Percentiles rank a stretch among this genome's conserved stretches.
These are phyloP conservation scores for Philopotamus ludificatus DNA, from an alignment of 1,140 invertebrate species.

Conservation along the genomic window DNA sequence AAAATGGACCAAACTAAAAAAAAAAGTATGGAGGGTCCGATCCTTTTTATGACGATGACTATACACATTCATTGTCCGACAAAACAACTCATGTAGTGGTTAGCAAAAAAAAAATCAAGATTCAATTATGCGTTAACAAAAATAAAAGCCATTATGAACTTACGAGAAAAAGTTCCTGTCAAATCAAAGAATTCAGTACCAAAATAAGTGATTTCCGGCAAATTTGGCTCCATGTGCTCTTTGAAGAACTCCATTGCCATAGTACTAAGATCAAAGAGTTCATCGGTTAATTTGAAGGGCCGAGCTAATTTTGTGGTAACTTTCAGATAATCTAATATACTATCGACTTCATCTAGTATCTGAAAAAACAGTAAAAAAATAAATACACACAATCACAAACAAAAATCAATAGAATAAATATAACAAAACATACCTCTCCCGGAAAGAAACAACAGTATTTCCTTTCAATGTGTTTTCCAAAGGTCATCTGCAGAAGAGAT, in stretches of 20 bases:
- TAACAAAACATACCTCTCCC: constrained; percentile 67
- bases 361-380: constrained; percentile 44
- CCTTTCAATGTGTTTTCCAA: constrained; percentile 87
- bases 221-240: constrained; percentile 81
- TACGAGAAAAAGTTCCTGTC: constrained; percentile 66
- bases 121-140: not conserved
- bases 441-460: constrained; percentile 89
- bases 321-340: constrained; percentile 79
- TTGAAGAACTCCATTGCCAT: constrained; percentile 95
- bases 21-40: too few species aligned
- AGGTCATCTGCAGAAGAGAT: constrained; percentile 83
- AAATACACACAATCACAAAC: too few species aligned
- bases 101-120: too few species aligned
- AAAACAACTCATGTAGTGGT: too few species aligned
- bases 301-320: constrained; percentile 76
- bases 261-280: constrained; percentile 87
- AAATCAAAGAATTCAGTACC: constrained; percentile 78
- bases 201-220: constrained; percentile 85
- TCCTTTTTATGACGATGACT: not conserved
- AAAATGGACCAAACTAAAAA: too few species aligned
- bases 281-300: constrained; percentile 86
- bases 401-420: too few species aligned
- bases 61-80: not conserved
- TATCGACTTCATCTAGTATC: constrained; percentile 72
- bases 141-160: constrained; percentile 44